A percentile compares a stretch with the other conserved stretches of the same genome.
Evolutionary conservation across 2,888 invertebrate genomes (phyloP).

Genomic region (Tholera decimalis): DNA sequence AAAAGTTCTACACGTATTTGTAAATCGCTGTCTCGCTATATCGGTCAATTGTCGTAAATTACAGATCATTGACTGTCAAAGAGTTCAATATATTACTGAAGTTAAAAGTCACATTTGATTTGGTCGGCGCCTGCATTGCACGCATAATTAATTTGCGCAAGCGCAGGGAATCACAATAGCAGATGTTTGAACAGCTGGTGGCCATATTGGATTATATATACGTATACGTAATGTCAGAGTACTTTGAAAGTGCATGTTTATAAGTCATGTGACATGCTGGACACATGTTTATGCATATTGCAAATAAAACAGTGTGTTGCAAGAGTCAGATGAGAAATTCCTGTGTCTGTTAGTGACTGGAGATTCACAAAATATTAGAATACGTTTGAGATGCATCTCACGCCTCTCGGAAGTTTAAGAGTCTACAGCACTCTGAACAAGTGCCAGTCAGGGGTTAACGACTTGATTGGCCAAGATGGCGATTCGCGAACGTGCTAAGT

Average conservation of each 20-base stretch:
- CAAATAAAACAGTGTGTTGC: slow-evolving; percentile 33
- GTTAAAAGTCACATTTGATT: slow-evolving; percentile 68
- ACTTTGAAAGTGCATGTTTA: slow-evolving; percentile 70
- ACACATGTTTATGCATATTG: slow-evolving; percentile 61
- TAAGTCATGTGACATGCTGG: slow-evolving; percentile 60
- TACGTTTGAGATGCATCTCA: slow-evolving; percentile 26
- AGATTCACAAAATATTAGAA: slow-evolving; percentile 21
- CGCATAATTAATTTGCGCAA: slow-evolving; percentile 82
- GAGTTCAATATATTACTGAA: slow-evolving; percentile 67
- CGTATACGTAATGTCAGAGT: slow-evolving; percentile 75
- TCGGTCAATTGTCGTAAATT: slow-evolving; percentile 70
- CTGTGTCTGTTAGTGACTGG: background rate
- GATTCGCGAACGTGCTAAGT: slow-evolving; percentile 87
- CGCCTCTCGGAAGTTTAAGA: slow-evolving; percentile 26
- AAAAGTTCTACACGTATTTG: slow-evolving; percentile 65
- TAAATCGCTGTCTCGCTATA: slow-evolving; percentile 65
- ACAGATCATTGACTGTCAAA: slow-evolving; percentile 43
- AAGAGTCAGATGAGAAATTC: slow-evolving; percentile 13
- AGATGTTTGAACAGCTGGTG: slow-evolving; percentile 83
- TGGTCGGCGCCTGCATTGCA: slow-evolving; percentile 73
- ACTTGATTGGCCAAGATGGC: slow-evolving; percentile 88
- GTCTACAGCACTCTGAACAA: slow-evolving; percentile 53
- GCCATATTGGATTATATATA: slow-evolving; percentile 77
- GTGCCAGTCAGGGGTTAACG: slow-evolving; percentile 82
- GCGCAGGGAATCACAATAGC: slow-evolving; percentile 83